These are phyloP conservation scores for Potamarius usumacintae DNA, from an alignment of 2,113 vertebrate species.

Conservation along the genomic window DNA sequence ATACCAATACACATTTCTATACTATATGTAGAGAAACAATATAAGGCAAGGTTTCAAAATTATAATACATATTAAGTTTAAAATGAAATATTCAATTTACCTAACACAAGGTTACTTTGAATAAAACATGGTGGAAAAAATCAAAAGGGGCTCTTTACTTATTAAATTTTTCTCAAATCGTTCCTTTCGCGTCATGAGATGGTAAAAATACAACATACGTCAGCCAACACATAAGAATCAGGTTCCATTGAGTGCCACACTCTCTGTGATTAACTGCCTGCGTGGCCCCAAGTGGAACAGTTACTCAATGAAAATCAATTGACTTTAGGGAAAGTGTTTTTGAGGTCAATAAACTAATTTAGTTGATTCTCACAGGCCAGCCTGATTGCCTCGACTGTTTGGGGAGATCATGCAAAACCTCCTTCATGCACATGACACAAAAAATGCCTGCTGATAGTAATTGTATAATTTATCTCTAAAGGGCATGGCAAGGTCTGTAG, in stretches of 20 bases:
- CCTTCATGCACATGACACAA: not conserved
- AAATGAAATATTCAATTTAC: not conserved
- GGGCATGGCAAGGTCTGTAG: not conserved
- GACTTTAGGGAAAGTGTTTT: slow-evolving; percentile 17
- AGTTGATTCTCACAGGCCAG: slow-evolving; percentile 6
- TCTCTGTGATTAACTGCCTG: not conserved
- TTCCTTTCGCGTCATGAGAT: not conserved
- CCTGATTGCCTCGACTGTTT: not conserved
- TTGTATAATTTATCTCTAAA: not conserved
- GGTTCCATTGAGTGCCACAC: not conserved
- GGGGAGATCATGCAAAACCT: not conserved
- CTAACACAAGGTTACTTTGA: not conserved
- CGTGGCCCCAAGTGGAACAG: slow-evolving; percentile 14
- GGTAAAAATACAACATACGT: not conserved
- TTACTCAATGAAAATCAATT: slow-evolving; percentile 24
- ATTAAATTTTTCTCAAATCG: not conserved
- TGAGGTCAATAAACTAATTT: slow-evolving; percentile 33
- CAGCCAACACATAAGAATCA: not conserved
- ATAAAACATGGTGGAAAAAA: not conserved
- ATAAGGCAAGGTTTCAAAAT: not conserved
- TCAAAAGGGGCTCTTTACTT: not conserved
- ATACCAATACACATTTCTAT: not conserved
- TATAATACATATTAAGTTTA: not conserved
- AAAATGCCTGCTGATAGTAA: not conserved
- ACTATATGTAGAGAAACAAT: not conserved